These are phyloP conservation scores for Fissipunctia ypsillon DNA, from an alignment of 2,888 invertebrate genomes.

Conservation along the genomic window DNA sequence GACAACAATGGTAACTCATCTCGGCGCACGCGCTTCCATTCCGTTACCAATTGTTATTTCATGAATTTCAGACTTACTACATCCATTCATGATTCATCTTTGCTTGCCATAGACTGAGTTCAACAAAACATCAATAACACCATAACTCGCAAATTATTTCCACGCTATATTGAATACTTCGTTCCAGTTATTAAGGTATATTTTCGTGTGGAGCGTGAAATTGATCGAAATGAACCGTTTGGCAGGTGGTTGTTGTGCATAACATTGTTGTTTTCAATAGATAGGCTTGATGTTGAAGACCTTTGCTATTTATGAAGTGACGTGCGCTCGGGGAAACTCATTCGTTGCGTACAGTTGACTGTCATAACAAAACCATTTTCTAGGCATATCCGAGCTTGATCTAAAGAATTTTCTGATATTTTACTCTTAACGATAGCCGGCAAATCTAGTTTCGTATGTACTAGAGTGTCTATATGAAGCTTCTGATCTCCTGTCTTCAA, in stretches of 20 bases:
- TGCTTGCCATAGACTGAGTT: conserved; percentile 1
- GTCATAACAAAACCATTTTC: background rate
- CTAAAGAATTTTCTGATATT: background rate
- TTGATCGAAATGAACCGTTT: conserved; percentile 62
- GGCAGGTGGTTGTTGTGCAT: conserved; percentile 61
- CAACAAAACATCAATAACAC: conserved; percentile 53
- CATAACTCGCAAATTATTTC: conserved; percentile 52
- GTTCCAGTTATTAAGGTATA: conserved; percentile 36
- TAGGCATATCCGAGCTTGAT: background rate
- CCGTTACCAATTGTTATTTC: conserved; percentile 47
- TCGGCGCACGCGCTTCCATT: conserved; percentile 50
- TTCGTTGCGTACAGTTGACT: conserved; percentile 38
- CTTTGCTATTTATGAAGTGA: conserved; percentile 59
- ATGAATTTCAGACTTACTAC: conserved; percentile 31
- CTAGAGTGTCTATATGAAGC: background rate
- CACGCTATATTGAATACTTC: conserved; percentile 51
- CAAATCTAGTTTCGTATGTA: background rate
- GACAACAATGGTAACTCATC: conserved; percentile 51
- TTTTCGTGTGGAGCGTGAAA: conserved; percentile 48
- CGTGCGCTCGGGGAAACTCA: conserved; percentile 41
- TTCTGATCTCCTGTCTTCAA: background rate
- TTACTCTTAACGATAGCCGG: background rate
- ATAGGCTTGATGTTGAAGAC: conserved; percentile 56
- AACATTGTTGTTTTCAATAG: conserved; percentile 63
- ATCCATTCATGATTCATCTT: conserved; percentile 14